Conservation (phyloP, 2,888 invertebrate species). For the Cancer borealis region DNA sequence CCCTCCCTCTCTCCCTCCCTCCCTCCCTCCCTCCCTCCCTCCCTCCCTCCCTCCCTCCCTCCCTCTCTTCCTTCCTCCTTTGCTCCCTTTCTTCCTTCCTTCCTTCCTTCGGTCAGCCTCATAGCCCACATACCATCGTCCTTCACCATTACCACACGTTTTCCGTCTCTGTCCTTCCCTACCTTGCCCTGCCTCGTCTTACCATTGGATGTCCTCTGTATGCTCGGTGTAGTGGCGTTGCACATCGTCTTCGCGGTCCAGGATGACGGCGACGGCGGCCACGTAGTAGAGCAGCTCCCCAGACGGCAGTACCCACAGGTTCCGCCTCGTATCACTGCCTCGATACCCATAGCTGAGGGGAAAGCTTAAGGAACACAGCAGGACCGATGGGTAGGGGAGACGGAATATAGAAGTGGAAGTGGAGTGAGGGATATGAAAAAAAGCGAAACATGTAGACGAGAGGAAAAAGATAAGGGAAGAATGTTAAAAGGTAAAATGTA, state of each 20-base stretch:
- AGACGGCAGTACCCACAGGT: constrained; percentile 94
- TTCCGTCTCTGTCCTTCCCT: neutral
- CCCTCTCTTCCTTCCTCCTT: too few relatives aligned
- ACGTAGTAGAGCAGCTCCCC: constrained; percentile 97
- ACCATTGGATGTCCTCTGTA: constrained; percentile 96
- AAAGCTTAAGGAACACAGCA: constrained; percentile 9
- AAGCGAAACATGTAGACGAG: neutral
- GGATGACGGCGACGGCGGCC: constrained; percentile 94
- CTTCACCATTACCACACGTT: neutral
- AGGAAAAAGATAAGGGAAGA: neutral
- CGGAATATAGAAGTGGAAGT: neutral
- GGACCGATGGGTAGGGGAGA: neutral
- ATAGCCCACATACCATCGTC: neutral
- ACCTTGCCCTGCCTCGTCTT: constrained; percentile 45
- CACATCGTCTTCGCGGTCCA: constrained; percentile 90
- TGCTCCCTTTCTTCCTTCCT: neutral
- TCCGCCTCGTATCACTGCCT: constrained; percentile 92
- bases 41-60: too few relatives aligned
- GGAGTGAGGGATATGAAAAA: neutral
- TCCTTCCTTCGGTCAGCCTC: too few relatives aligned
- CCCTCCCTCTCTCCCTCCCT: too few relatives aligned
- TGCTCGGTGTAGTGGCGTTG: constrained; percentile 95
- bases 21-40: too few relatives aligned
- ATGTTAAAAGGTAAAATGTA: neutral
- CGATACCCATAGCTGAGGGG: constrained; percentile 91